Evolutionary conservation across 2,113 vertebrate species (phyloP), one percentile per base, ranked within the genome.

Genomic region (Barbus barbus): DNA sequence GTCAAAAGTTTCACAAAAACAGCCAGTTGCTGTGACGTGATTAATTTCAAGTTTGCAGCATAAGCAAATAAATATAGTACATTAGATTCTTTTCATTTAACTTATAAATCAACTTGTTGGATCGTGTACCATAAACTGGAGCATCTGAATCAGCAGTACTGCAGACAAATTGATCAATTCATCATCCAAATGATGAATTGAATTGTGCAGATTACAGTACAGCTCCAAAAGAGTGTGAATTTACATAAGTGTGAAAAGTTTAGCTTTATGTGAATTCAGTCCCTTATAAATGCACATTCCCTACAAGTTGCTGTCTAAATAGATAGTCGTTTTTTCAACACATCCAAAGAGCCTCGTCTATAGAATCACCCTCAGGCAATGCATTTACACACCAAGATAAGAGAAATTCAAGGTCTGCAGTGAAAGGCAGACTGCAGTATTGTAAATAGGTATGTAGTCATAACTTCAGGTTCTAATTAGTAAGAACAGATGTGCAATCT

Each of bases 401-500:
- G 9, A 36, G 16, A 12, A 26, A 82, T 33, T 73, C 78, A 69
- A 61, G 78, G 60, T 31, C 41, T 72, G 61, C 33, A 56, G 28
- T 73, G 86, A 86, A 87, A 69, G n/a, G 63, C 88, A 85, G 78
- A 79, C 89, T 53, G 63, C 71, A 18, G 31, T 16, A 11, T 71
- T 72, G 65, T 78, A 82, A 78, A 81, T 78, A 69, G 26, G 38
- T 46, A 78, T 71, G 51, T 79, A 81, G 87, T 80, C 36, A 82
- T 60, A 31, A 82, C 81, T 88, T 83, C 61, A 76, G 85, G 84
- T 89, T 26, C 82, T 89, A 91, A 92, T 91, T 87, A 90, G 84
- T 44, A 85, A 75, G 84, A 90, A 86, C 90, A 91, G 88, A 87
- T 89, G 91, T 44, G 78, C 86, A 83, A 88, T 86, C 89, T 89